Evolutionary conservation across 2,888 invertebrate species (phyloP), one percentile per base, ranked within the genome.

Genomic region (Calameuta filiformis): DNA sequence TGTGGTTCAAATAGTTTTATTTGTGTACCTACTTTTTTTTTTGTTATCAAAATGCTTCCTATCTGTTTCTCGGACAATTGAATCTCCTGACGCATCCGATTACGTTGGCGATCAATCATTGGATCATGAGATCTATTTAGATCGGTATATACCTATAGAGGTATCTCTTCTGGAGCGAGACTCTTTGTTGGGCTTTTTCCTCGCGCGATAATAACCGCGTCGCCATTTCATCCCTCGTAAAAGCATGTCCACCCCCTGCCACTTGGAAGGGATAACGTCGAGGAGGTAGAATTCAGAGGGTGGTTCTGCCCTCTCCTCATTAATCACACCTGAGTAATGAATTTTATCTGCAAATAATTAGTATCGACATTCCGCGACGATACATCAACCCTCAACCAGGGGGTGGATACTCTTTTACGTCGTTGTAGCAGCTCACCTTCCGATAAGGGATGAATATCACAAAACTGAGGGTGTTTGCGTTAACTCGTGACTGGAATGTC

Each of bases 291-390:
- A 79, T 82, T 80, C 82, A 73, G 78, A 76, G 76, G 33, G 73
- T 79, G 76, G 68, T 34, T 77, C 77, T 56, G 37, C 9, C 77
- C 80, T 80, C 80, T 75, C 69, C 69, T 81, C 84, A 85, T 86
- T 84, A 86, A 86, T 86, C 85, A 86, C 76, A 69, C 73, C 77
- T 83, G 86, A 86, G 83, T 85, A 86, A 85, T 85, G 85, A 85
- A 86, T 86, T 86, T 86, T 85, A 86, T 86, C 85, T 85, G 82
- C 82, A 86, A 85, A 86, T 86, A 86, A 86, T 86, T 86, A 86
- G 86, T 85, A 86, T 86, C 84, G 85, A 84, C 86, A 77, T 79
- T 80, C 79, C 74, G 73, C 79, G 37, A 75, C 83, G 81, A 86
- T 86, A 81, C 82, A 84, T 86, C 85, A 86, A 30, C 31, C 71